These are phyloP conservation scores for Salvelinus fontinalis DNA, from an alignment of 2,113 vertebrate species.

Conservation along the genomic window DNA sequence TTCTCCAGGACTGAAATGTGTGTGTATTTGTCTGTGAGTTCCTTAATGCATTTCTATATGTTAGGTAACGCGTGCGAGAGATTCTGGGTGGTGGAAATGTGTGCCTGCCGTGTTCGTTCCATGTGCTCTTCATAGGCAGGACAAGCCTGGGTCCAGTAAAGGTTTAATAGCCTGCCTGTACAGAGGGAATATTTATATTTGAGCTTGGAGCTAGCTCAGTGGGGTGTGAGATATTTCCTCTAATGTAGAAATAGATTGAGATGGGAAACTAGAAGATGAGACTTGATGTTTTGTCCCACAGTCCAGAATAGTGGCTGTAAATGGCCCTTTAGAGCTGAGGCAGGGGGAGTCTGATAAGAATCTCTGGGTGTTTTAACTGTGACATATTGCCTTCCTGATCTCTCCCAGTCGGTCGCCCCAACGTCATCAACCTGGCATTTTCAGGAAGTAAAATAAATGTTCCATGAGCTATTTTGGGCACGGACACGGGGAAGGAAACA, in stretches of 20 bases:
- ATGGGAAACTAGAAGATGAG: background rate
- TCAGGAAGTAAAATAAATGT: conserved; percentile 37
- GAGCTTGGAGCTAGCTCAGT: background rate
- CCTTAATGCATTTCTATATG: too few relatives aligned
- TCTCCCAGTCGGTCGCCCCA: background rate
- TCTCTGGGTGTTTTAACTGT: conserved; percentile 28
- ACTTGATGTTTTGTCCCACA: background rate
- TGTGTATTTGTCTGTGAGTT: background rate
- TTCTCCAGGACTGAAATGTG: too few relatives aligned
- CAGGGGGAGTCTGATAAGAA: conserved; percentile 4
- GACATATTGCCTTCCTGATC: conserved; percentile 14
- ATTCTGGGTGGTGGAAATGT: too few relatives aligned
- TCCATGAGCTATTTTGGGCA: conserved; percentile 44
- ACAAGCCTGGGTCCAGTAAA: conserved; percentile 15
- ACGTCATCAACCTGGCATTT: conserved; percentile 10
- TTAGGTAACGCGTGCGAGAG: too few relatives aligned
- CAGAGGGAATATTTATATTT: background rate
- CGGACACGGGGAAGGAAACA: background rate
- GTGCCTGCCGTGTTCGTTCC: background rate
- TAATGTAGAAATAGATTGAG: background rate
- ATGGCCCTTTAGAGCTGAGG: background rate
- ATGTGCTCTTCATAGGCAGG: background rate
- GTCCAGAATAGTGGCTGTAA: background rate
- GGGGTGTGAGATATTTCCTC: conserved; percentile 4
- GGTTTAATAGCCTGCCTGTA: conserved; percentile 44